A percentile compares a stretch with the other conserved stretches of the same genome.
These are phyloP conservation scores for Linnaemya vulpina DNA, from an alignment of 2,888 invertebrate species.

Conservation along the genomic window DNA sequence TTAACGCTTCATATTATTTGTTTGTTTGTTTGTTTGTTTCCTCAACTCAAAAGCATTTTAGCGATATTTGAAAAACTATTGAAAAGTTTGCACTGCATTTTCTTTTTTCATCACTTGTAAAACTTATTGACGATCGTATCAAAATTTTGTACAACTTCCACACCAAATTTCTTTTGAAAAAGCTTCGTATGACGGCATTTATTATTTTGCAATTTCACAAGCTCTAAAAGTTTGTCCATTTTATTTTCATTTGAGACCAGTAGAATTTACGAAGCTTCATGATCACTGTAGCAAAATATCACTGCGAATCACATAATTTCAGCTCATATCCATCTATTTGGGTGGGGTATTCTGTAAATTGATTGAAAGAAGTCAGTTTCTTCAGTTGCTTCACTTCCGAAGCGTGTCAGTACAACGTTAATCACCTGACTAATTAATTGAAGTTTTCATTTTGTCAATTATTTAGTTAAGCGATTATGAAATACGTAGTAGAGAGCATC, in stretches of 20 bases:
- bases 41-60: conserved; percentile 17
- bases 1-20: conserved; percentile 32
- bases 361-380: too few species aligned
- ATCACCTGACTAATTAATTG: too few species aligned
- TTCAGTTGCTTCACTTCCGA: too few species aligned
- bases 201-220: conserved; percentile 29
- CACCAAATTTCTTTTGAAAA: not conserved
- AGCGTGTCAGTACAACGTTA: too few species aligned
- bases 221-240: conserved; percentile 8
- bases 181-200: conserved; percentile 37
- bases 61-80: conserved; percentile 20
- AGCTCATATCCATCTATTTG: not conserved
- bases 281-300: not conserved
- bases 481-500: too few species aligned
- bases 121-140: not conserved
- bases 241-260: not conserved
- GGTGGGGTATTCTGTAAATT: too few species aligned
- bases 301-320: not conserved
- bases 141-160: not conserved
- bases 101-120: conserved; percentile 10
- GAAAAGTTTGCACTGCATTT: conserved; percentile 43
- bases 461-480: too few species aligned
- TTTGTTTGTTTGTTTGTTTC: conserved; percentile 14
- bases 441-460: too few species aligned
- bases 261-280: conserved; percentile 3